Percentiles rank a stretch among this genome's conserved stretches.
Conservation (phyloP, 1,140 invertebrate genomes). For the Chrysopa pallens region DNA sequence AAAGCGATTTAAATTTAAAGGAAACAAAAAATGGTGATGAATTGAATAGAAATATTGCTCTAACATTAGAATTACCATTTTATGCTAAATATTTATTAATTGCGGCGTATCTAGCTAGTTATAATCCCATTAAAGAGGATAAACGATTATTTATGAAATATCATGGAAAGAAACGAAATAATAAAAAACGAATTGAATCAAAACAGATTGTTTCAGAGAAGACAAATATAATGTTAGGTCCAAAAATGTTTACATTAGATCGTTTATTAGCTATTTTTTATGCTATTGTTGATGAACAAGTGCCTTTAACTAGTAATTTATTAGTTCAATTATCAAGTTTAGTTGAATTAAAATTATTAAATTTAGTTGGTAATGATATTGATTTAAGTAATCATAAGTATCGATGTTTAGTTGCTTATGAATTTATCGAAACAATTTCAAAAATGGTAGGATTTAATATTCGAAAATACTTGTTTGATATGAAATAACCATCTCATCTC, state of each 20-base stretch:
- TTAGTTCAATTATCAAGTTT: conserved; percentile 59
- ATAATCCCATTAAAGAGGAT: conserved; percentile 74
- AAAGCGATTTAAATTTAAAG: conserved; percentile 2
- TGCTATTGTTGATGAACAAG: conserved; percentile 67
- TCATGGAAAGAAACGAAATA: conserved; percentile 40
- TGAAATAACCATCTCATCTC: conserved; percentile 21
- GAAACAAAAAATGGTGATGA: neutral
- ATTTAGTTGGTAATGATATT: conserved; percentile 38
- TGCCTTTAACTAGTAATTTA: conserved; percentile 67
- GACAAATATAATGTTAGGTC: conserved; percentile 42
- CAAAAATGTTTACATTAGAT: conserved; percentile 66
- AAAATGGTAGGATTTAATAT: conserved; percentile 54
- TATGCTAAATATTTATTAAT: conserved; percentile 79
- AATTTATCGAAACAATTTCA: conserved; percentile 47
- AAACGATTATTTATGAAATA: conserved; percentile 64
- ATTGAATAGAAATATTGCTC: conserved; percentile 23
- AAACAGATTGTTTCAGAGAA: conserved; percentile 34
- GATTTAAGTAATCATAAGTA: conserved; percentile 45
- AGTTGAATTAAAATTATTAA: conserved; percentile 48
- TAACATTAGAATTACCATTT: conserved; percentile 67
- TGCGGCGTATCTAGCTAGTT: conserved; percentile 77
- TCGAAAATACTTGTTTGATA: conserved; percentile 55
- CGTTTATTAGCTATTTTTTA: conserved; percentile 82
- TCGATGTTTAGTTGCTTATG: conserved; percentile 52
- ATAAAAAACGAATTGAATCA: conserved; percentile 25